Base-by-base conservation (phyloP, 1,140 invertebrate species). In the Pseudomyrmex flavicornis region DNA sequence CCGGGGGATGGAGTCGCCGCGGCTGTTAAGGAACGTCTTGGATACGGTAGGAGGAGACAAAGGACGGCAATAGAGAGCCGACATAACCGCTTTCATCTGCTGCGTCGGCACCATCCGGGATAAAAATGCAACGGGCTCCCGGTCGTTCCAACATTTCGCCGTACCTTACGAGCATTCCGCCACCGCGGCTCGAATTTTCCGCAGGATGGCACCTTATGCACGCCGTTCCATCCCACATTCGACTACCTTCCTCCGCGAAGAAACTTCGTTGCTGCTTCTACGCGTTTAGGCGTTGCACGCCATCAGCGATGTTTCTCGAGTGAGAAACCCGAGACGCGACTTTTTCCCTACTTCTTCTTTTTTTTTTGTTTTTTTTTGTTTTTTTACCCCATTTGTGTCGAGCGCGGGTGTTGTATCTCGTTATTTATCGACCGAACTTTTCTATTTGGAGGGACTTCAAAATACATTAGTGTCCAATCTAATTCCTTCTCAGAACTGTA, bases 21-120 rank as follows among this genome's bases (percentile, higher is more conserved):
- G 82, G 72, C 79, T 82, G 79, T 83, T 83, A 83, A 61, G 79
- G 48, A 83, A 76, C 62, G 72, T 73, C 63, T 77, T 75, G 72
- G 69, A 79, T 54, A 65, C 46, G 82, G 58, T n/a, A 65, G 52
- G 35, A 5, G 35, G 85, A 91, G 90, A 91, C 90, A 91, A 91
- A 91, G 88, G 83, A 91, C 74, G 87, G 88, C 85, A 90, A 89
- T 90, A 87, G 86, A 77, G 50, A 85, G 69, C 76, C 80, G 63
- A 86, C 86, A 90, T 91, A 91, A 91, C 88, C 90, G 82, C 87
- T 91, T 91, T 91, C 90, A 91, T 91, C 90, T 90, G 89, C 90
- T 89, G 85, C 89, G 89, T 90, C 88, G 87, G 90, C 90, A 90
- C 65, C 69, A 75, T 75, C 50, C 74, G 22, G 84, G 84, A 89